phyloP scores from a whole-genome alignment of 2,888 invertebrate genomes.

The Trypoxylon attenuatum region DNA sequence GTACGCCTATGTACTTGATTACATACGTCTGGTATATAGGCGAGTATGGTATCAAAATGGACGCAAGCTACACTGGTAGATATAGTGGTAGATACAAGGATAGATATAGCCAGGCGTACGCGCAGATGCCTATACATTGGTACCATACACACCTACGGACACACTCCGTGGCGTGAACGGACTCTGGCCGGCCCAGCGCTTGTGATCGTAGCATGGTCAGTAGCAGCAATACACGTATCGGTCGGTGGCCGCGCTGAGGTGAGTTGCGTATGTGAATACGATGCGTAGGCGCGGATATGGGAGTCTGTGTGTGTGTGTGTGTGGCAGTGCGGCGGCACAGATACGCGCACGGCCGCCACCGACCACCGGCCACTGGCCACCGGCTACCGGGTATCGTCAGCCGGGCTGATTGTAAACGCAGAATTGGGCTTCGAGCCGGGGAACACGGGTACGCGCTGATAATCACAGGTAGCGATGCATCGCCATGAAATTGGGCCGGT shows the following conservation, averaged over 20 bases:
- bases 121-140: background rate
- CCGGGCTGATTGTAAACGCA: constrained; percentile 63
- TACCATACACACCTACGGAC: constrained; percentile 14
- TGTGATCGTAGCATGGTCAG: background rate
- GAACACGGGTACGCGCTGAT: constrained; percentile 66
- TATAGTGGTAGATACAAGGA: constrained; percentile 51
- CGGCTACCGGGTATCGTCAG: constrained; percentile 49
- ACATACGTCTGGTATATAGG: constrained; percentile 51
- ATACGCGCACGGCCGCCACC: constrained; percentile 17
- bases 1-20: constrained; percentile 45
- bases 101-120: constrained; percentile 29
- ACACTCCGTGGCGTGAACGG: background rate
- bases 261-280: background rate
- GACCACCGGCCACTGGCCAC: background rate
- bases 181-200: background rate
- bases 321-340: constrained; percentile 27
- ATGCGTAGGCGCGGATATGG: constrained; percentile 31
- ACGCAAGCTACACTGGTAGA: constrained; percentile 58
- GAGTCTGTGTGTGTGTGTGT: constrained; percentile 9
- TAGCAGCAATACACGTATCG: background rate
- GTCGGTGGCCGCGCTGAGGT: background rate
- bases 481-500: constrained; percentile 69
- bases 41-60: constrained; percentile 66
- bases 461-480: constrained; percentile 71
- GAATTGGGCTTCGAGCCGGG: constrained; percentile 62